Evolutionary conservation across 2,797 vertebrate species (phyloP), one percentile per base, ranked within the genome.

Genomic region (Etheostoma perlongum): DNA sequence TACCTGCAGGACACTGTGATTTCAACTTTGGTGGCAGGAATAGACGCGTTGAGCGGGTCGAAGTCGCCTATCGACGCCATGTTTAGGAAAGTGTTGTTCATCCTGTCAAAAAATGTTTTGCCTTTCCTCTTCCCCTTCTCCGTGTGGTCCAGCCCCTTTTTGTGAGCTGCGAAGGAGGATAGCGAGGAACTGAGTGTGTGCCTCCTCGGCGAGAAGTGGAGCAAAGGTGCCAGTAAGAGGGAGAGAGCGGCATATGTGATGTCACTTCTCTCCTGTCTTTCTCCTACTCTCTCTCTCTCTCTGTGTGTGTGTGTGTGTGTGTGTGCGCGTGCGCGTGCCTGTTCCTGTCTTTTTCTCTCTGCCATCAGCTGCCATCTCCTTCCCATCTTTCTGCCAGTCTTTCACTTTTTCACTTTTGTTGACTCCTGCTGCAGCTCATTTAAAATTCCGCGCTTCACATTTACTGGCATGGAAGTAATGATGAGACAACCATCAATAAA

Each of bases 1-100:
- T 93, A 98, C 97, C 98, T 98, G 97, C 98, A 98, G 52, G 97
- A 98, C 83, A 99, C 96, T 3, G 97, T 97, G 91, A 99, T 95
- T 94, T 99, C 98, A 95, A 99, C 98, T 94, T 97, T 96, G 83
- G 98, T 99, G 68, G 98, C 98, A 9, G 98, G 98, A 83, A 99
- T 96, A 66, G 96, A 94, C 42, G 96, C 94, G 90, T 95, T 96
- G 74, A 98, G 95, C 44, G 96, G 95, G 93, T 95, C 97, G 91
- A 98, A 95, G 89, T 97, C 97, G 76, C 96, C 97, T 86, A 97
- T 94, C 85, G 97, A 96, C 93, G 97, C 96, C 93, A 97, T 95
- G 92, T 95, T 97, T 69, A 89, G 62, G 84, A 94, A 96, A 93
- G 91, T 91, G 91, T 95, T 91, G 92, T 94, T 96, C 95, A 96